Base-by-base conservation (phyloP, 30 jellyfish, hydroid and myxozoan genomes). In the Aurelia coerulea region DNA sequence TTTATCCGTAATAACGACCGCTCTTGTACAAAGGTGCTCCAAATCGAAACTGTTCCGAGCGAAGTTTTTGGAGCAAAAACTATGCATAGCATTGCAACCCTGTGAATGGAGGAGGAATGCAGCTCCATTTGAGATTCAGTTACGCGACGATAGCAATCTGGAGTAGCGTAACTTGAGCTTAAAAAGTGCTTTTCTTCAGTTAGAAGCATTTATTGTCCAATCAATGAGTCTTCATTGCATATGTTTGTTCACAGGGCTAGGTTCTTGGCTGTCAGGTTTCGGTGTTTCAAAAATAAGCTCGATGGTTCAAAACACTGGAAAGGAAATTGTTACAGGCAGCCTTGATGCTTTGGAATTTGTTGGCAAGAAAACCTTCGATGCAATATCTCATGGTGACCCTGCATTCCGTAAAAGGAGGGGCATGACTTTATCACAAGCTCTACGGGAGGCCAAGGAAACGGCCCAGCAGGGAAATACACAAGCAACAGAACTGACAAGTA, bases 291-390 rank as follows among this genome's bases (percentile, higher is more conserved):
- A 78, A 7, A 62, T 86, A 66, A 86, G 95, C 65, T 6, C 79
- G 34, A 54, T 86, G 82, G 98, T 93, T 14, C 98, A 93, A 84
- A 79, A 46, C 63, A 83, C 98, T 32, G 93, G 98, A 4, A 85
- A 79, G 64, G 97, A 94, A 2, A 78, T 88, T 31, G 99, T 94
- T 19, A 18, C 95, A 54, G 97, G 99, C 29, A 80, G 99, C 6
- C 87, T 94, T n/a, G 99, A 83, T 67, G 97, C 99, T 0, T 81
- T 94, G 65, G 99, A 94, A 76, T 94, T 88, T 79, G 89, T 94
- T 63, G 99, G 99, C n/a, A 94, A 94, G 86, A 94, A 88, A 81
- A 94, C 99, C 3, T 83, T 94, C 11, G 95, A 89, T 67, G 95
- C 92, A 13, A 64, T 94, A 23, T 79, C 99, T 4, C 96, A 94